A percentile compares a stretch with the other conserved stretches of the same genome.
Evolutionary conservation across 2,113 vertebrate genomes (phyloP).

Genomic region (Cepphus grylle): DNA sequence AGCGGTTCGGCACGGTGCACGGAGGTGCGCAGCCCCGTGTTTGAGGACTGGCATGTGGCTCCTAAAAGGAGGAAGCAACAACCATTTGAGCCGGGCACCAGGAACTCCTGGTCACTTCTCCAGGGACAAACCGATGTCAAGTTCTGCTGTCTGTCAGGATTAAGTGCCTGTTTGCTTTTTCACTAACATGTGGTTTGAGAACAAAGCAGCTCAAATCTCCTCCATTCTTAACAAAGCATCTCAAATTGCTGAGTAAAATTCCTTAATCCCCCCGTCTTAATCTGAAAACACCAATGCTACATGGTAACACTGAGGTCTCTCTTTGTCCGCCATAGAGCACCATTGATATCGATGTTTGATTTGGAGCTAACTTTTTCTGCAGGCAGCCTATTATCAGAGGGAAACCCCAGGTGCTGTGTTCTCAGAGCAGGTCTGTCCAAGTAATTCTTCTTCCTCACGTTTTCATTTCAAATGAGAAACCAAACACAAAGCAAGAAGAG

Average conservation of each 20-base stretch:
- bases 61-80: conserved; percentile 30
- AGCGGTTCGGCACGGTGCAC: background rate
- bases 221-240: conserved; percentile 81
- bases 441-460: conserved; percentile 4
- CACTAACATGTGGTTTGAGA: conserved; percentile 80
- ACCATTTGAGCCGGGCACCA: conserved; percentile 46
- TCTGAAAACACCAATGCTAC: conserved; percentile 73
- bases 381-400: background rate
- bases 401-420: conserved; percentile 40
- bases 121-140: conserved; percentile 87
- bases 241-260: conserved; percentile 84
- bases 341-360: background rate
- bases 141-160: conserved; percentile 89
- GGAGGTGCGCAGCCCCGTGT: conserved; percentile 38
- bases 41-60: conserved; percentile 57
- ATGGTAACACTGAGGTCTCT: conserved; percentile 52
- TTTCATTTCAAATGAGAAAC: background rate
- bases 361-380: background rate
- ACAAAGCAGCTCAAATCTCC: conserved; percentile 84
- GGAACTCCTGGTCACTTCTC: conserved; percentile 76
- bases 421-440: background rate
- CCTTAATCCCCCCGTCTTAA: conserved; percentile 82
- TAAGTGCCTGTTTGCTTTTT: conserved; percentile 89
- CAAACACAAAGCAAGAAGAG: background rate
- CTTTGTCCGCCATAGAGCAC: conserved; percentile 16